Conservation (phyloP, 2,888 invertebrate genomes). For the Andricus quercusramuli region DNA sequence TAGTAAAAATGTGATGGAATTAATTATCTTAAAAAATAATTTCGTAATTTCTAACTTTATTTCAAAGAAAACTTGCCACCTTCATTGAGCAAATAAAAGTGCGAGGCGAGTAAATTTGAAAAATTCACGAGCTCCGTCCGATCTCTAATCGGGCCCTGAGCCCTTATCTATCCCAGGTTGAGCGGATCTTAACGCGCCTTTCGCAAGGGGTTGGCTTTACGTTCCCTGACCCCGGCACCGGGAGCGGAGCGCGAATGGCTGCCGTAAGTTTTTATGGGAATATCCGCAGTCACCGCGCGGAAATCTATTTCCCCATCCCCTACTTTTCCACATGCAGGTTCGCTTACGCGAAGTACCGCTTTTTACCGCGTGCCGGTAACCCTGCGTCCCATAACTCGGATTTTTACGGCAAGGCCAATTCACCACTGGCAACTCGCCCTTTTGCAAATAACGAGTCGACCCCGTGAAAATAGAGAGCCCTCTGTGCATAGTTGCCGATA, state of each 20-base stretch:
- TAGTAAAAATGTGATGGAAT: too few relatives aligned
- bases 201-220: conserved; percentile 33
- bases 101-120: not conserved
- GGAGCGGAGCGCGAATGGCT: conserved; percentile 53
- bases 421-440: conserved; percentile 50
- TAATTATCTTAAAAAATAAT: too few relatives aligned
- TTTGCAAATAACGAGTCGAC: conserved; percentile 59
- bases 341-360: conserved; percentile 23
- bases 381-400: conserved; percentile 60
- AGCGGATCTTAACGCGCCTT: conserved; percentile 18
- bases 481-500: conserved; percentile 20
- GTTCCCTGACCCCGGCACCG: conserved; percentile 40
- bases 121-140: conserved; percentile 2
- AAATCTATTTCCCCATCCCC: conserved; percentile 46
- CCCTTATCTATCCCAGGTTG: conserved; percentile 20
- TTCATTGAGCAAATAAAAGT: not conserved
- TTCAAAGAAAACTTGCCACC: not conserved
- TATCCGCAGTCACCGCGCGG: conserved; percentile 49
- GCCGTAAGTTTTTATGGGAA: conserved; percentile 60
- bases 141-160: not conserved
- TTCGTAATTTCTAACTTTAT: not conserved
- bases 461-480: conserved; percentile 52
- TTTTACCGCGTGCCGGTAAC: conserved; percentile 40
- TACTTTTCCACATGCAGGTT: conserved; percentile 1
- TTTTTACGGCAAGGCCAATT: conserved; percentile 60